Evolutionary conservation across 1,140 invertebrate species (phyloP).

Genomic region (Drosophila nebulosa): DNA sequence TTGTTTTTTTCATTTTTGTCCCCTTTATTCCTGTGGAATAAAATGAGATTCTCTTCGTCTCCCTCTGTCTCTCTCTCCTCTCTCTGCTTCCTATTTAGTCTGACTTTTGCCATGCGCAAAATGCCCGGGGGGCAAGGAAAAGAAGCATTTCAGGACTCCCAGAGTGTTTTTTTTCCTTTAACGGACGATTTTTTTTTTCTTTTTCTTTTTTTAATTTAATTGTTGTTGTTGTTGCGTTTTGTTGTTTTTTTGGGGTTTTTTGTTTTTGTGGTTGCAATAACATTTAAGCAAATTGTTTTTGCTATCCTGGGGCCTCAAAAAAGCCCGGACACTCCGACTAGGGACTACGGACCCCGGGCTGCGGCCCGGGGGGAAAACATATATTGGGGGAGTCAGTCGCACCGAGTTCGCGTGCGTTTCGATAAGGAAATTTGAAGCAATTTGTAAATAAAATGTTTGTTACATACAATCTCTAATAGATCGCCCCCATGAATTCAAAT

Average conservation of each 20-base stretch:
- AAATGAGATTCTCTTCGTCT: background rate
- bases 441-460: slow-evolving; percentile 7
- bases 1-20: background rate
- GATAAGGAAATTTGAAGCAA: slow-evolving; percentile 13
- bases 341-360: too few species aligned
- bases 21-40: background rate
- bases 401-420: slow-evolving; percentile 24
- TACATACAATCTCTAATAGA: background rate
- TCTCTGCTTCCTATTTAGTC: slow-evolving; percentile 12
- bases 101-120: slow-evolving; percentile 30
- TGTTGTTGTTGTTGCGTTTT: slow-evolving; percentile 33
- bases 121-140: slow-evolving; percentile 47
- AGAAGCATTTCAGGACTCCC: slow-evolving; percentile 42
- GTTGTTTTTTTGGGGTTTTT: slow-evolving; percentile 12
- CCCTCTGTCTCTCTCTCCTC: background rate
- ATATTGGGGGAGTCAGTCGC: background rate
- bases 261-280: slow-evolving; percentile 46
- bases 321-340: too few species aligned
- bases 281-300: slow-evolving; percentile 56
- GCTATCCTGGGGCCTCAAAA: slow-evolving; percentile 39
- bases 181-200: slow-evolving; percentile 50
- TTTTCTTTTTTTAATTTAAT: slow-evolving; percentile 6
- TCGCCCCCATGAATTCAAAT: background rate
- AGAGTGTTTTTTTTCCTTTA: slow-evolving; percentile 76
- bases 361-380: too few species aligned